Evolutionary conservation across 2,113 vertebrate species (phyloP), one percentile per base, ranked within the genome.

Genomic region (Nothoprocta perdicaria): DNA sequence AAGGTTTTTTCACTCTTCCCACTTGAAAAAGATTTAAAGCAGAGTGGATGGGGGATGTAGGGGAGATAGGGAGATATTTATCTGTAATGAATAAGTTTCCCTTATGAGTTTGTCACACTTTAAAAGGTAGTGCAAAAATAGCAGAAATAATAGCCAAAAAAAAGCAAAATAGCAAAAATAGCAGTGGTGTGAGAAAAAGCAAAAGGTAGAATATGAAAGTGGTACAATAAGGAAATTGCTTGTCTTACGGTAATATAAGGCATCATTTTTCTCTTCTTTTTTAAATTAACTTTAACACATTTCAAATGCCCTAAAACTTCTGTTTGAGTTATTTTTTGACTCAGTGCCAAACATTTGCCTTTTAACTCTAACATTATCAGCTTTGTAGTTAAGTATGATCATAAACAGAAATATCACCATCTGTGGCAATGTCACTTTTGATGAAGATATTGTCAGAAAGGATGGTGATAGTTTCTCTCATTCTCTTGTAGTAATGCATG

Each of bases 391-490:
- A 95, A 90, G 66, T 80, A 89, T 71, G 85, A 88, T 87, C 71
- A 79, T 72, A 95, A 96, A 94, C 53, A 96, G 86, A 96, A 97
- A 94, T 93, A 84, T 29, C 60, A 86, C 89, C 89, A 90, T 91
- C 84, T 95, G 89, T 74, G 40, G 35, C 75, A 89, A 50, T 92
- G 75, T 50, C 48, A 82, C 65, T 92, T 72, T 66, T 19, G 35
- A 65, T 24, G 78, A 79, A 84, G 53, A 76, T 58, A 65, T 53
- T 75, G 41, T 90, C 89, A 92, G 43, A 86, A 92, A 88, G n/a
- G 19, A 68, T 82, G 78, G 53, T 23, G 26, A 88, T 86, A 81
- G 35, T 86, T 50, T 84, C 3, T 6, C 26, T 79, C 2, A 3
- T 19, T 88, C 26, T 62, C 60, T 55, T 45, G 21, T 58, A 68